Conservation (phyloP, 2,888 invertebrate genomes). For the Zaprionus lineosus region DNA sequence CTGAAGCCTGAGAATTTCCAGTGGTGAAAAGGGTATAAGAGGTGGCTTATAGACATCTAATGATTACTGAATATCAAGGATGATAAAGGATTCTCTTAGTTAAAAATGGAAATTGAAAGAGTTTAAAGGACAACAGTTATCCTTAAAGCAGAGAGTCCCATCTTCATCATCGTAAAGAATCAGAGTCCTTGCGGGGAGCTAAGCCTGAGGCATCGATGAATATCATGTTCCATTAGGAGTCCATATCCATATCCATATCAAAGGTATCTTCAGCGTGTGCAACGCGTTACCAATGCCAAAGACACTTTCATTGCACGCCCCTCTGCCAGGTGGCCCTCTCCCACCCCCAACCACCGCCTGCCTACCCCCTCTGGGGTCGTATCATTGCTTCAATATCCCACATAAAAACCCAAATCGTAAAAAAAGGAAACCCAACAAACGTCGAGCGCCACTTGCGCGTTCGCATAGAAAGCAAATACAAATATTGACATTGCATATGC, state of each 20-base stretch:
- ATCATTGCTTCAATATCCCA: constrained; percentile 44
- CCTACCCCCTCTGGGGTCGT: neutral
- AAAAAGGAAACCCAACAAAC: constrained; percentile 49
- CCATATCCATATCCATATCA: constrained; percentile 31
- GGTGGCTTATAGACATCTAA: no score
- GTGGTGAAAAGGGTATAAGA: no score
- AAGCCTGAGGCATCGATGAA: constrained; percentile 18
- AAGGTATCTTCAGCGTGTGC: constrained; percentile 15
- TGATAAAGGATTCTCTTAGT: no score
- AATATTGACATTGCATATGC: constrained; percentile 76
- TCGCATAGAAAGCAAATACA: constrained; percentile 74
- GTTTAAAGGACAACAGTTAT: neutral
- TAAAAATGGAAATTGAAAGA: no score
- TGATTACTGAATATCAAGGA: no score
- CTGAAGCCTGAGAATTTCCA: no score
- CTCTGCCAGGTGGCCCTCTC: neutral
- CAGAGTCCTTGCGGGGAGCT: neutral
- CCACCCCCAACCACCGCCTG: constrained; percentile 6
- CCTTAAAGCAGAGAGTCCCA: neutral
- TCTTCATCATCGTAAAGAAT: neutral
- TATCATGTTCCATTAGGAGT: constrained; percentile 34
- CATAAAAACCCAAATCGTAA: constrained; percentile 66
- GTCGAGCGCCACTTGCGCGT: constrained; percentile 38
- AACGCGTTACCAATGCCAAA: constrained; percentile 17
- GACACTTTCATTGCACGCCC: constrained; percentile 41